These are phyloP conservation scores for Drosophila sechellia DNA, from an alignment of 1,140 invertebrate species.

Conservation along the genomic window DNA sequence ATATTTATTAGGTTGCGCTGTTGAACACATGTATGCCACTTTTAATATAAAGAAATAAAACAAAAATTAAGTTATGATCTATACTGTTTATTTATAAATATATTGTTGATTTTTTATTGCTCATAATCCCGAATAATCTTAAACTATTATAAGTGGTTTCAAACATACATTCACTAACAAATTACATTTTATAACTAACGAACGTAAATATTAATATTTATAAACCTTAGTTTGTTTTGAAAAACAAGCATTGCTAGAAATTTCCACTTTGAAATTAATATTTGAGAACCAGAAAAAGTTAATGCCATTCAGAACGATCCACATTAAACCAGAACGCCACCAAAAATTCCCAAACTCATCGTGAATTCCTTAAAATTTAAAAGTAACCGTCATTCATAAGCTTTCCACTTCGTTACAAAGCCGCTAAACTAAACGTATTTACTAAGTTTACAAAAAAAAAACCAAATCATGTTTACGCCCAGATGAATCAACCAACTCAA, in stretches of 20 bases:
- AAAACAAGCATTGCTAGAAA: background rate
- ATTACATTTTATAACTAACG: too few relatives aligned
- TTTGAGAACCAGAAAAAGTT: background rate
- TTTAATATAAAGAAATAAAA: too few relatives aligned
- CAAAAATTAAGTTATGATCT: too few relatives aligned
- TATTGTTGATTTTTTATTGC: too few relatives aligned
- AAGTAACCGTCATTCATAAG: slow-evolving; percentile 4
- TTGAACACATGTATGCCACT: too few relatives aligned
- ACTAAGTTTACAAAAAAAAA: background rate
- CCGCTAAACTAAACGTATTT: slow-evolving; percentile 6
- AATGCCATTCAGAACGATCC: background rate
- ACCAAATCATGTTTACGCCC: slow-evolving; percentile 24
- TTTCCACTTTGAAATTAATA: background rate
- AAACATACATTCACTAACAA: too few relatives aligned
- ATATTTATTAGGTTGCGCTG: too few relatives aligned
- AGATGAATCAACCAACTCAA: slow-evolving; percentile 12
- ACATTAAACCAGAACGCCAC: background rate
- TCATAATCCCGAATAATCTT: too few relatives aligned
- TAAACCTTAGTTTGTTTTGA: too few relatives aligned
- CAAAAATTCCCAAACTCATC: slow-evolving; percentile 14
- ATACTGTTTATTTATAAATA: too few relatives aligned
- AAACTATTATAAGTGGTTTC: too few relatives aligned
- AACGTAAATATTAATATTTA: too few relatives aligned
- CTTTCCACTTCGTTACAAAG: slow-evolving; percentile 17
- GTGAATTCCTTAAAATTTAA: slow-evolving; percentile 11